Evolutionary conservation across 2,113 vertebrate species (phyloP).

Genomic region (Nothocercus julius): DNA sequence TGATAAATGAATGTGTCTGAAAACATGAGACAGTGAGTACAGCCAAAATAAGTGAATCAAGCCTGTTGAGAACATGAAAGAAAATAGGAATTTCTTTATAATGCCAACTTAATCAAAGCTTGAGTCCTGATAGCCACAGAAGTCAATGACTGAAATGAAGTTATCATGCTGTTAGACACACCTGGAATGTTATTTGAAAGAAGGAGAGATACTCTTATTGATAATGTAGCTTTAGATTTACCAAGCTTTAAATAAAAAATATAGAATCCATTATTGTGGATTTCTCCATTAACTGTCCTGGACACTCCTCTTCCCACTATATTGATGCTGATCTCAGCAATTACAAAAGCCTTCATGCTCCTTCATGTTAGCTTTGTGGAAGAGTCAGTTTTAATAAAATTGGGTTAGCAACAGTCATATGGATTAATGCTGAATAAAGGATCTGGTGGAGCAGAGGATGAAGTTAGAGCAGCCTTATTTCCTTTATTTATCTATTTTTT

Average conservation of each 20-base stretch:
- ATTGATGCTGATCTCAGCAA: not conserved
- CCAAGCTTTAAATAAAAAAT: slow-evolving; percentile 14
- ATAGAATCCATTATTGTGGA: not conserved
- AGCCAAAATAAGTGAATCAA: slow-evolving; percentile 68
- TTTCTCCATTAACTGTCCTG: not conserved
- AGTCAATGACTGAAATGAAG: slow-evolving; percentile 14
- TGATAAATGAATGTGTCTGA: slow-evolving; percentile 74
- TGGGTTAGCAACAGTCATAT: not conserved
- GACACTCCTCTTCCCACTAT: not conserved
- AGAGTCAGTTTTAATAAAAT: not conserved
- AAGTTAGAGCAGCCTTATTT: not conserved
- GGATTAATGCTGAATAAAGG: not conserved
- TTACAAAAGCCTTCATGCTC: not conserved
- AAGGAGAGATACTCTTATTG: not conserved
- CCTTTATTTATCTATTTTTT: not conserved
- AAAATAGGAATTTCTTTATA: slow-evolving; percentile 49
- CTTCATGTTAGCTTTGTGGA: not conserved
- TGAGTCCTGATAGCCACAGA: slow-evolving; percentile 36
- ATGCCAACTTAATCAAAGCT: slow-evolving; percentile 67
- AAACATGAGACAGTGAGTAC: slow-evolving; percentile 67
- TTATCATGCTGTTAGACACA: slow-evolving; percentile 23
- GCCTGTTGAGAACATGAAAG: slow-evolving; percentile 62
- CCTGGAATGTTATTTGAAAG: slow-evolving; percentile 4
- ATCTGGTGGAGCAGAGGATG: not conserved
- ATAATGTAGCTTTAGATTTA: not conserved